A percentile compares a stretch with the other conserved stretches of the same genome.
phyloP scores from a whole-genome alignment of 2,888 invertebrate species.

The Scaptomyza tumidula region DNA sequence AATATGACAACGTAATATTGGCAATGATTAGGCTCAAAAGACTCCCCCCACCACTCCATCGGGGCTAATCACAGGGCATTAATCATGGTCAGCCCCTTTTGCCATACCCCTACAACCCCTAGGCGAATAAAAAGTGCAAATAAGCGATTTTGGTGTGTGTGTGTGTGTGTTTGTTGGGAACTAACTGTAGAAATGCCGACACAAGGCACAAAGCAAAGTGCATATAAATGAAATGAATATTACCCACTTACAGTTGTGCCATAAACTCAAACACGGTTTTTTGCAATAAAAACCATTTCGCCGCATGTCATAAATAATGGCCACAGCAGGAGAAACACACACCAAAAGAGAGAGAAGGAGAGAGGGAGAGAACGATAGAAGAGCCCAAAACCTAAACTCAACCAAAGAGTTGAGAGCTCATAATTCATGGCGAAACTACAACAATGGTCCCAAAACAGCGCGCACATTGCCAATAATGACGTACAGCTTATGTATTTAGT shows the following conservation, averaged over 20 bases:
- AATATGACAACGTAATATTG: slow-evolving; percentile 52
- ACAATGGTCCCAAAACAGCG: slow-evolving; percentile 46
- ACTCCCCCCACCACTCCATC: slow-evolving; percentile 21
- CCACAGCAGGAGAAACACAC: slow-evolving; percentile 26
- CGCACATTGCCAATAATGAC: slow-evolving; percentile 69
- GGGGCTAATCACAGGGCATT: slow-evolving; percentile 20
- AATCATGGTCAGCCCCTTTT: neutral
- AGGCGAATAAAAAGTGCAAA: slow-evolving; percentile 66
- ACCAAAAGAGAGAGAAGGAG: neutral
- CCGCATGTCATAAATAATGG: slow-evolving; percentile 81
- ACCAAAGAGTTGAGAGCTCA: slow-evolving; percentile 62
- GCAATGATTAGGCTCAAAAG: slow-evolving; percentile 34
- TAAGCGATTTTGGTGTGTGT: slow-evolving; percentile 49
- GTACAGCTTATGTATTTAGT: slow-evolving; percentile 58
- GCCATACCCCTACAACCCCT: neutral
- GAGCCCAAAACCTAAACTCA: slow-evolving; percentile 49
- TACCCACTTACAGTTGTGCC: slow-evolving; percentile 69
- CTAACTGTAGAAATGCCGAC: slow-evolving; percentile 29
- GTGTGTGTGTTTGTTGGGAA: too few species aligned
- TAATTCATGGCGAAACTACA: slow-evolving; percentile 66
- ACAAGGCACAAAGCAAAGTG: slow-evolving; percentile 58
- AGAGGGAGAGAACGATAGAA: too few species aligned
- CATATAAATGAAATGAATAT: slow-evolving; percentile 76
- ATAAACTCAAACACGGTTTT: slow-evolving; percentile 78
- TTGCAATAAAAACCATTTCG: slow-evolving; percentile 81